These are phyloP conservation scores for Hydriomena furcata DNA, from an alignment of 2,888 invertebrate species.

Conservation along the genomic window DNA sequence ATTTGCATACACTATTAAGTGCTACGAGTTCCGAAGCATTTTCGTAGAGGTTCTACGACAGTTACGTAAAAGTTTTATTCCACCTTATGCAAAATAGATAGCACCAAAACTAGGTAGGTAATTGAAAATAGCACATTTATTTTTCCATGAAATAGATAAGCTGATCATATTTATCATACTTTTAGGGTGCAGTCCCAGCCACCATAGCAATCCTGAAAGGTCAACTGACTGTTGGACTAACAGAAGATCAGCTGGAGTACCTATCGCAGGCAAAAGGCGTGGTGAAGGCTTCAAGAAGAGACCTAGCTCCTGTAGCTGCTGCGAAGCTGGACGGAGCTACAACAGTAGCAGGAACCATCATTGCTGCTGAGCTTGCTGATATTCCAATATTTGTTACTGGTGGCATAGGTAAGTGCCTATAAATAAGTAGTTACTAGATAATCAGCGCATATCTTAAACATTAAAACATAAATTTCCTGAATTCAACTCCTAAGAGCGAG, in stretches of 20 bases:
- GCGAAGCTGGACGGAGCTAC: slow-evolving; percentile 92
- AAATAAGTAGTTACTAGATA: too few species aligned
- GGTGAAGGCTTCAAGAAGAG: slow-evolving; percentile 94
- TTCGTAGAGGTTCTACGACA: slow-evolving; percentile 33
- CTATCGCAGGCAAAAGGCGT: slow-evolving; percentile 84
- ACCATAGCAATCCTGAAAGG: slow-evolving; percentile 96
- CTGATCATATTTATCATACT: background rate
- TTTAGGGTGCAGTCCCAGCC: slow-evolving; percentile 93
- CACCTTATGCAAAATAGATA: too few species aligned
- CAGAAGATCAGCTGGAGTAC: slow-evolving; percentile 83
- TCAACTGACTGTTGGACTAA: slow-evolving; percentile 90
- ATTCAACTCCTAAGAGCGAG: too few species aligned
- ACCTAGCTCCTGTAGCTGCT: slow-evolving; percentile 90
- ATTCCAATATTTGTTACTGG: slow-evolving; percentile 98
- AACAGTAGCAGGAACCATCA: slow-evolving; percentile 97
- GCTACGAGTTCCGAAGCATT: slow-evolving; percentile 29
- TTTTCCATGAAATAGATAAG: too few species aligned
- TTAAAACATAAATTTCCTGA: too few species aligned
- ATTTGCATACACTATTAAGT: slow-evolving; percentile 1
- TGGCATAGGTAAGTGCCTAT: slow-evolving; percentile 81
- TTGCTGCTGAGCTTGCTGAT: slow-evolving; percentile 91
- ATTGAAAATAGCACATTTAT: too few species aligned
- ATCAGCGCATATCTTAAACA: too few species aligned
- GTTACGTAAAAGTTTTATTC: background rate
- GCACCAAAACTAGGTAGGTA: too few species aligned